phyloP scores from a whole-genome alignment of 2,113 vertebrate genomes.

The Nyctereutes procyonoides region DNA sequence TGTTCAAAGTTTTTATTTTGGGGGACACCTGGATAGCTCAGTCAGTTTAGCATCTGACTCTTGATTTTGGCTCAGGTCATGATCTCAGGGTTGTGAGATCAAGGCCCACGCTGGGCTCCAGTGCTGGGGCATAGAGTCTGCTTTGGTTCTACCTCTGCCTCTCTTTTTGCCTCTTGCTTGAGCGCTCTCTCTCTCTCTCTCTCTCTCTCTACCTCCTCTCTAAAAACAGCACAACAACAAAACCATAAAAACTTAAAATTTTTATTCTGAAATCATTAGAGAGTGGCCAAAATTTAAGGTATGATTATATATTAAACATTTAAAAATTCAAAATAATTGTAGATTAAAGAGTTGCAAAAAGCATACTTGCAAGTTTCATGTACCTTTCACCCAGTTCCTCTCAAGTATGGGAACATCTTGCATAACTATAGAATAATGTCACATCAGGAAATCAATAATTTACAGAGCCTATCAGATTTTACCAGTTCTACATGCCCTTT shows the following conservation, averaged over 20 bases:
- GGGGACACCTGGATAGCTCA: background rate
- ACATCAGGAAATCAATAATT: background rate
- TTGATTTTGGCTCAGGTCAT: background rate
- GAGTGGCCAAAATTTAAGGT: background rate
- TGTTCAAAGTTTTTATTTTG: background rate
- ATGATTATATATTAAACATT: background rate
- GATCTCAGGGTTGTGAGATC: background rate
- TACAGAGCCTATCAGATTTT: background rate
- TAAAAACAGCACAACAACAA: background rate
- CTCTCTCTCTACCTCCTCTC: background rate
- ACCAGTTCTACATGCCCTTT: background rate
- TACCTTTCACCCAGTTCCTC: background rate
- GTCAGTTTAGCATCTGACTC: background rate
- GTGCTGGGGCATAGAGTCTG: background rate
- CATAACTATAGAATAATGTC: background rate
- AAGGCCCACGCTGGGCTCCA: background rate
- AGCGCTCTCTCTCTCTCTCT: background rate
- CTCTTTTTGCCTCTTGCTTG: background rate
- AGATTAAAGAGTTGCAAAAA: background rate
- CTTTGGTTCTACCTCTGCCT: background rate
- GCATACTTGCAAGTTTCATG: background rate
- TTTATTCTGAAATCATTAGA: background rate
- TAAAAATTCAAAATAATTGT: background rate
- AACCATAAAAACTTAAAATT: background rate
- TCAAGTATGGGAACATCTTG: background rate